Conservation (phyloP, 2,113 vertebrate genomes). For the Andinoacara biseriatus region DNA sequence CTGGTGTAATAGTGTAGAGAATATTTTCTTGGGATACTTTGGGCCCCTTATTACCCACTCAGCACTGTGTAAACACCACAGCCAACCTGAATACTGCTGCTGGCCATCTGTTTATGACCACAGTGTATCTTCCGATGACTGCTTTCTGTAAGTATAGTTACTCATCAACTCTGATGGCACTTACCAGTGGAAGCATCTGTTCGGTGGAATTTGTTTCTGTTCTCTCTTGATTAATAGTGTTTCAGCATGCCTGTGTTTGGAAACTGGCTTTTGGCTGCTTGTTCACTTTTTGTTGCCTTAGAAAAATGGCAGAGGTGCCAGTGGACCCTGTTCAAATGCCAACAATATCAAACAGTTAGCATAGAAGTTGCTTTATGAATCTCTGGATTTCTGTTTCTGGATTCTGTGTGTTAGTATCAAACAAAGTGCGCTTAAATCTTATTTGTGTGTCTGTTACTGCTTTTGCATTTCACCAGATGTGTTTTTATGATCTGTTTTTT, state of each 20-base stretch:
- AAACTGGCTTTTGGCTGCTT: constrained; percentile 24
- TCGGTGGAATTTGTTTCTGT: constrained; percentile 48
- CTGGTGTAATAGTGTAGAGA: neutral
- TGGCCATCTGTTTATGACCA: neutral
- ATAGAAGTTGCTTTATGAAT: neutral
- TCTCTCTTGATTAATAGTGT: constrained; percentile 26
- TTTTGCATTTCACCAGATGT: neutral
- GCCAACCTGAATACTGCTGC: neutral
- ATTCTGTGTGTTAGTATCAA: neutral
- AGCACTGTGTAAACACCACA: neutral
- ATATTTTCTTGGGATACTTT: neutral
- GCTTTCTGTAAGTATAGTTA: neutral
- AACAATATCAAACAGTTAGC: neutral
- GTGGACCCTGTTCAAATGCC: neutral
- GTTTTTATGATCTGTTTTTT: neutral
- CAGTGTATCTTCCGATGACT: neutral
- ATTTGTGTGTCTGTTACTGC: neutral
- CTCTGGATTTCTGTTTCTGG: neutral
- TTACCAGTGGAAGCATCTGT: neutral
- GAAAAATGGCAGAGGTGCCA: constrained; percentile 14
- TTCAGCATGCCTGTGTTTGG: constrained; percentile 64
- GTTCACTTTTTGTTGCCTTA: neutral
- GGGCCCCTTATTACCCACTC: no score
- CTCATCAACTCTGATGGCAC: neutral
- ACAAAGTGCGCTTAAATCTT: neutral